Evolutionary conservation across 2,888 invertebrate genomes (phyloP).

Genomic region (Tribolium freemani): DNA sequence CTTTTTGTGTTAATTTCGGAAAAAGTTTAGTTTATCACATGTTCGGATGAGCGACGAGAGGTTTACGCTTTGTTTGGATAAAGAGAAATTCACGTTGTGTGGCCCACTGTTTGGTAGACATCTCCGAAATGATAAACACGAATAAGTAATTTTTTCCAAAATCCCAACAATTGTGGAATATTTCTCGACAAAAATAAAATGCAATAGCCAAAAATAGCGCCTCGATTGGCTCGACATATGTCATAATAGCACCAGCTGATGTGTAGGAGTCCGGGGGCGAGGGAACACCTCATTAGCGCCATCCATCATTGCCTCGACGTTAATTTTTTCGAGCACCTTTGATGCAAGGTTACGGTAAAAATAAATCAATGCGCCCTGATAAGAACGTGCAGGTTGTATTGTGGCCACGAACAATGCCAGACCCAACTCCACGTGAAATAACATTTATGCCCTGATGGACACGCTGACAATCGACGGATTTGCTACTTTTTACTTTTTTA

Average conservation of each 20-base stretch:
- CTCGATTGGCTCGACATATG: conserved; percentile 61
- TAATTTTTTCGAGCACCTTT: conserved; percentile 41
- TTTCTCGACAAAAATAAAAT: conserved; percentile 52
- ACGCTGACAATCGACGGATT: conserved; percentile 52
- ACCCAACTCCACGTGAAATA: conserved; percentile 56
- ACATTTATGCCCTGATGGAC: conserved; percentile 60
- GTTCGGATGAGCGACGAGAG: conserved; percentile 62
- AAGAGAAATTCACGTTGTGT: conserved; percentile 59
- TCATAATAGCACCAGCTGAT: conserved; percentile 61
- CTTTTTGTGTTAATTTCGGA: conserved; percentile 40
- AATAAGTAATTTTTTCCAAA: conserved; percentile 45
- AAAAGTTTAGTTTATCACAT: conserved; percentile 55
- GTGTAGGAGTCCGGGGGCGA: conserved; percentile 47
- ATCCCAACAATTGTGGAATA: conserved; percentile 17
- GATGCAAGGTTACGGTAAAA: conserved; percentile 38
- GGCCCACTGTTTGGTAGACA: conserved; percentile 55
- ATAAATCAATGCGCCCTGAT: conserved; percentile 5
- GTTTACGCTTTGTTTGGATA: conserved; percentile 64
- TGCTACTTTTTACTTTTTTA: conserved; percentile 21
- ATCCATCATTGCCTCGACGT: conserved; percentile 62
- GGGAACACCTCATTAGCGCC: conserved; percentile 63
- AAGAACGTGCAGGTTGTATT: conserved; percentile 52
- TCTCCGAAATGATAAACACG: conserved; percentile 51
- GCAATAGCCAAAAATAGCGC: conserved; percentile 60
- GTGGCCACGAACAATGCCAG: conserved; percentile 44